Evolutionary conservation across 2,113 vertebrate species (phyloP), one percentile per base, ranked within the genome.

Genomic region (Aegypius monachus): DNA sequence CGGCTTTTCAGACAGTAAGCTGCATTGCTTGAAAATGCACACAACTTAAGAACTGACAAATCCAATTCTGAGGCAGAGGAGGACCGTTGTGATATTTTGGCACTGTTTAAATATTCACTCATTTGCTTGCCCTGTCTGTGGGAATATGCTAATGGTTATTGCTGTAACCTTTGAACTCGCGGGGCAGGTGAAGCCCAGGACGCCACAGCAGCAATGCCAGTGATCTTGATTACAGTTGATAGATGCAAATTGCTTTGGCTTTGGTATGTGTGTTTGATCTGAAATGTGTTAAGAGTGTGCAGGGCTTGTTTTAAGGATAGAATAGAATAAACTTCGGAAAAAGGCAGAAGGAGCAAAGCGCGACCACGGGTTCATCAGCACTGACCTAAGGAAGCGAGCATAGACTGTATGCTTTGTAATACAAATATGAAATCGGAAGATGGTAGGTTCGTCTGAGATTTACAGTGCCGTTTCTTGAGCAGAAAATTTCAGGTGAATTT

Each of bases 31-130:
- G 97, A 86, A 98, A 98, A 97, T 12, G 70, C 97, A 97, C 80
- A 80, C 97, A 97, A 95, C 98, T 98, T 98, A 97, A 90, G 93
- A 97, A 29, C 95, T 98, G 98, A 97, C 98, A 98, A 42, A 73
- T 98, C 97, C 96, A 97, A 97, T 98, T 98, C 87, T 74, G 90
- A 97, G 97, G 96, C 63, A 78, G 42, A 84, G 84, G 92, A 95
- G 73, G 80, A 61, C 19, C 7, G 3, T 19, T 31, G 55, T 71
- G 95, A 92, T 97, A 95, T 94, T 97, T 98, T 95, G 95, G 95
- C 95, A 94, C 72, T 91, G 50, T 74, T 98, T 97, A 98, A 97
- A 95, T 94, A 97, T 81, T 88, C 78, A 18, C 43, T 97, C 90
- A 32, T 95, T 79, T n/a, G n/a, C 70, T 65, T 74, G 56, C 40